Evolutionary conservation across 2,888 invertebrate species (phyloP), one percentile per base, ranked within the genome.

Genomic region (Rhagonycha lutea): DNA sequence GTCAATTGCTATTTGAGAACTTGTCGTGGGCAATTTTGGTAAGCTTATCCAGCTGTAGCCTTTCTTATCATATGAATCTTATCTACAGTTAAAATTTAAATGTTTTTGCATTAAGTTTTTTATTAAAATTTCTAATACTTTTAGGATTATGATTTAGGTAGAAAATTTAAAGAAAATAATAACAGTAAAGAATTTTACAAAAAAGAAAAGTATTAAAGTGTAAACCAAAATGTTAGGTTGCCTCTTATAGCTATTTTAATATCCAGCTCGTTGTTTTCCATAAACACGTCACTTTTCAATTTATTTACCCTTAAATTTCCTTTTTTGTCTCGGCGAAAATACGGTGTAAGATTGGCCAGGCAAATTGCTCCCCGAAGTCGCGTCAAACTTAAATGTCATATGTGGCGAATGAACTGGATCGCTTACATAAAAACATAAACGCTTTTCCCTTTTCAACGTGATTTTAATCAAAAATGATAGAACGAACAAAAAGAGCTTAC

Each of bases 351-450:
- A 87, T 87, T 86, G 86, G 86, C 84, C 84, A 83, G 82, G 84
- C 81, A 84, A 86, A 87, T 86, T 83, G 86, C 84, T 86, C 86
- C 86, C 86, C 67, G 79, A 84, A 84, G 86, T 83, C 86, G 83
- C 85, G 85, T 86, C 86, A 85, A 85, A 83, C 83, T 85, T 86
- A 86, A 87, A 87, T 87, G 87, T 86, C 87, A 86, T 78, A 78
- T 78, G 78, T 78, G 78, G 75, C 74, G 78, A 75, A 72, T 69
- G 73, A 70, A 71, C 69, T 69, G 28, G 26, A 69, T 72, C 60
- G 61, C 63, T 68, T 73, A 32, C 62, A 28, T 70, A 62, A 68
- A 32, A 69, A 63, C 71, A 69, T 68, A 47, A 71, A 23, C 32
- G 32, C 32, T 61, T 61, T 68, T 62, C 69, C 28, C 74, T 61